Conservation (phyloP, 2,797 vertebrate species). For the Austrolebias charrua region DNA sequence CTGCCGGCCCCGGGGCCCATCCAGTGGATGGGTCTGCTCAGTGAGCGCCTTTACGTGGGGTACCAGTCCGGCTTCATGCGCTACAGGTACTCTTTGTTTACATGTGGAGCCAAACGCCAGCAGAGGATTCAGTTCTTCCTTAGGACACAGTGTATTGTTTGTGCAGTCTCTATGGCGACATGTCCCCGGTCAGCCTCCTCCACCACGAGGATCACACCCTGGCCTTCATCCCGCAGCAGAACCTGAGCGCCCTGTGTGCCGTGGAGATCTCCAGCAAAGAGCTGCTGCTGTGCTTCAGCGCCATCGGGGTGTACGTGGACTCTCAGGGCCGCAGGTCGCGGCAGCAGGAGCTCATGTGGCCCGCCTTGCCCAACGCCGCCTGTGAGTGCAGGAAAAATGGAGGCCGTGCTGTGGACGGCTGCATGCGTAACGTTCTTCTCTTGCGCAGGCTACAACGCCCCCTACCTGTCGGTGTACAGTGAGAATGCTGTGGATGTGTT, state of each 20-base stretch:
- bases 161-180: slow-evolving; percentile 84
- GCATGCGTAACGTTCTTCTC: background rate
- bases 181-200: slow-evolving; percentile 84
- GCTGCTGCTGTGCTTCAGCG: slow-evolving; percentile 96
- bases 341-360: slow-evolving; percentile 99
- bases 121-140: rapidly evolving
- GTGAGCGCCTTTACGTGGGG: slow-evolving; percentile 92
- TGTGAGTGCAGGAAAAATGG: slow-evolving; percentile 81
- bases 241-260: slow-evolving; percentile 89
- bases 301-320: slow-evolving; percentile 95
- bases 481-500: slow-evolving; percentile 97
- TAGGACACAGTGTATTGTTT: background rate
- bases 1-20: slow-evolving; percentile 87
- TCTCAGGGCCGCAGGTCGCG: slow-evolving; percentile 95
- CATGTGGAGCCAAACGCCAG: too few species aligned
- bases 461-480: slow-evolving; percentile 97
- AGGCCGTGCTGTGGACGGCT: background rate
- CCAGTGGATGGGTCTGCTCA: slow-evolving; percentile 97
- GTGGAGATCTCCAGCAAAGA: slow-evolving; percentile 98
- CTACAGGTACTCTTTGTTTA: slow-evolving; percentile 70
- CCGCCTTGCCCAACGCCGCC: slow-evolving; percentile 88
- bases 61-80: slow-evolving; percentile 93
- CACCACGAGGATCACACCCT: slow-evolving; percentile 94
- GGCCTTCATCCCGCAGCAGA: slow-evolving; percentile 90
- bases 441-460: slow-evolving; percentile 92